A percentile compares a stretch with the other conserved stretches of the same genome.
Evolutionary conservation across 2,888 invertebrate species (phyloP).

Genomic region (Tinea pellionella): DNA sequence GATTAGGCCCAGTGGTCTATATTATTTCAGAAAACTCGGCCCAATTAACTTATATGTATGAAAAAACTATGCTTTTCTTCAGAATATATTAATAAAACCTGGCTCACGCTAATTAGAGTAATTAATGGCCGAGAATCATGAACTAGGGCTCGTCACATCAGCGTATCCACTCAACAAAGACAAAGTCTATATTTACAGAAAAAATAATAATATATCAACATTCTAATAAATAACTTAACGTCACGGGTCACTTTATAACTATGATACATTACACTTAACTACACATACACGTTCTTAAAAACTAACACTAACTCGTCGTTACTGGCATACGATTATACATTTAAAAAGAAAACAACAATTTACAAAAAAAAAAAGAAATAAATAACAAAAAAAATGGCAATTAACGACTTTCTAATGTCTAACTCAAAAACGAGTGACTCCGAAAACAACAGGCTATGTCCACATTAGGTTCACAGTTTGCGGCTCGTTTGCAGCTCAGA

Average conservation of each 20-base stretch:
- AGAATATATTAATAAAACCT: no score
- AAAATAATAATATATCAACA: constrained; percentile 56
- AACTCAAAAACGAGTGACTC: no score
- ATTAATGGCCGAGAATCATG: no score
- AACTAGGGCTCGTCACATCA: no score
- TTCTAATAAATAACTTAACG: constrained; percentile 69
- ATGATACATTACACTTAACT: constrained; percentile 49
- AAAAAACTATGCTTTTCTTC: no score
- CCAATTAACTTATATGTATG: no score
- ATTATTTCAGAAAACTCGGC: no score
- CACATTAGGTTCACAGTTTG: no score
- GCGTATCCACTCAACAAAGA: background rate
- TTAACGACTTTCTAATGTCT: constrained; percentile 25
- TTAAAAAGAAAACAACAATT: constrained; percentile 3
- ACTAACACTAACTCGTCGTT: constrained; percentile 38
- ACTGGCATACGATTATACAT: constrained; percentile 55
- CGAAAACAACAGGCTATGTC: no score
- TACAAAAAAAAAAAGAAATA: constrained; percentile 25
- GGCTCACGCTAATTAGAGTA: no score
- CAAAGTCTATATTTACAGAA: constrained; percentile 39
- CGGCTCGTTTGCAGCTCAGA: no score
- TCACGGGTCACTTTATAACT: constrained; percentile 54
- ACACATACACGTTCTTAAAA: constrained; percentile 39
- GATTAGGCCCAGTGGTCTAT: no score
- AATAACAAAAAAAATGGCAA: constrained; percentile 58